Percentiles rank a stretch among this genome's conserved stretches.
Conservation (phyloP, 2,888 invertebrate species). For the Drosophila seclusa region DNA sequence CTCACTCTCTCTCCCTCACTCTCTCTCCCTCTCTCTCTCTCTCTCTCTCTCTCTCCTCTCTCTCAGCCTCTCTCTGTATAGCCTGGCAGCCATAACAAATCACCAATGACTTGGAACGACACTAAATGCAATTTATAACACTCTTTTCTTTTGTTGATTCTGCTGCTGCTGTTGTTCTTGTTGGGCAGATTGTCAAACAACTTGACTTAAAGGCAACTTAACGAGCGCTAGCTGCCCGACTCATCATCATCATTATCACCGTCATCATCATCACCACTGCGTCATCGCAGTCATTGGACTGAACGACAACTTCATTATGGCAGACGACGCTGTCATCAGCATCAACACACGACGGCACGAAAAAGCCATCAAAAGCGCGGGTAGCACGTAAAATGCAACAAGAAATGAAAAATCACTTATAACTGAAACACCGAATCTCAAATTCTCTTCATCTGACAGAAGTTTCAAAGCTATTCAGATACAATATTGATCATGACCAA, state of each 20-base stretch:
- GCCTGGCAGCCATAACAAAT: conserved; percentile 73
- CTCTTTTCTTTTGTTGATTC: conserved; percentile 43
- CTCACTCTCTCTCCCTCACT: background rate
- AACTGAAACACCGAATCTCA: conserved; percentile 2
- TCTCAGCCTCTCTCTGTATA: background rate
- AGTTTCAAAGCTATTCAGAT: background rate
- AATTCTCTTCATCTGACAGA: conserved; percentile 19
- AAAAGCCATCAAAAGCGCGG: conserved; percentile 71
- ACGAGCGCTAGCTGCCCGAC: conserved; percentile 62
- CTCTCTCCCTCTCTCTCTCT: background rate
- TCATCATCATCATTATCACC: conserved; percentile 28
- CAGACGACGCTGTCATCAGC: conserved; percentile 66
- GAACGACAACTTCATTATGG: conserved; percentile 74
- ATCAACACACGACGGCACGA: conserved; percentile 59
- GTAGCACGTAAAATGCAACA: conserved; percentile 63
- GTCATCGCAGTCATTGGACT: conserved; percentile 51
- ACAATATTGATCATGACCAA: background rate
- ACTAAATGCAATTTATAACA: conserved; percentile 80
- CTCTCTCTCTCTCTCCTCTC: too few species aligned
- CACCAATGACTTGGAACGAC: conserved; percentile 74
- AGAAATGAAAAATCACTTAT: conserved; percentile 35
- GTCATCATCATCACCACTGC: conserved; percentile 4
- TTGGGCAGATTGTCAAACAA: conserved; percentile 73
- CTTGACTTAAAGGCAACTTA: conserved; percentile 76
- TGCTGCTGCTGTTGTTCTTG: conserved; percentile 4